Base-by-base conservation (phyloP, 2,113 vertebrate species). In the Solenodon paradoxus region DNA sequence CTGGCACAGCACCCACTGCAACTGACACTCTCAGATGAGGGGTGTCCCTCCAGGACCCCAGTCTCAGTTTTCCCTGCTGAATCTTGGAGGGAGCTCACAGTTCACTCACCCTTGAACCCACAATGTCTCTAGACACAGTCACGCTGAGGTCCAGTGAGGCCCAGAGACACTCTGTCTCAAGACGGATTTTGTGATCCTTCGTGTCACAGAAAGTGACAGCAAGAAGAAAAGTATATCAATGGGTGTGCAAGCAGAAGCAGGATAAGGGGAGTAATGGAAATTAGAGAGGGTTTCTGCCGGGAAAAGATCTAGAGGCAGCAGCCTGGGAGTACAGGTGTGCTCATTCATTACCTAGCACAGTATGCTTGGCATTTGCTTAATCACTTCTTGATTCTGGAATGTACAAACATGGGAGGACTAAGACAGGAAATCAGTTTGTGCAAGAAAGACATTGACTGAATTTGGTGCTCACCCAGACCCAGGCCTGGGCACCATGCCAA, bases 261-360 rank as follows among this genome's bases (percentile, higher is more conserved):
- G 30, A 47, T 2, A 35, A 38, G 59, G 16, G 2, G 16, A 16
- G 55, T 51, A 26, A 10, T 12, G 2, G 69, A 7, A 42, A 55
- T 6, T 26, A 2, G 40, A 90, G 26, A 30, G 49, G 28, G 63
- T 35, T 20, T 68, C 74, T 66, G 20, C 30, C 75, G 49, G 63
- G 59, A 30, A 53, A 51, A 24, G 38, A 19, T 75, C 71, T 78
- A 15, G 40, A 42, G 30, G 81, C 30, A 55, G 55, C 28, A 57
- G 7, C 4, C 71, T 15, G 5, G 24, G 26, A 12, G 7, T 15
- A 38, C 7, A 0, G 11, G 2, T n/a, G 38, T 61, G 4, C 64
- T 35, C 22, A 19, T 68, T 49, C 20, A 0, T 40, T 51, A 66
- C 47, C 35, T 45, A 57, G 71, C 24, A 66, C 1, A n/a, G n/a